Percentiles rank a stretch among this genome's conserved stretches.
phyloP scores from a whole-genome alignment of 2,888 invertebrate genomes.

The Drosophila putrida region DNA sequence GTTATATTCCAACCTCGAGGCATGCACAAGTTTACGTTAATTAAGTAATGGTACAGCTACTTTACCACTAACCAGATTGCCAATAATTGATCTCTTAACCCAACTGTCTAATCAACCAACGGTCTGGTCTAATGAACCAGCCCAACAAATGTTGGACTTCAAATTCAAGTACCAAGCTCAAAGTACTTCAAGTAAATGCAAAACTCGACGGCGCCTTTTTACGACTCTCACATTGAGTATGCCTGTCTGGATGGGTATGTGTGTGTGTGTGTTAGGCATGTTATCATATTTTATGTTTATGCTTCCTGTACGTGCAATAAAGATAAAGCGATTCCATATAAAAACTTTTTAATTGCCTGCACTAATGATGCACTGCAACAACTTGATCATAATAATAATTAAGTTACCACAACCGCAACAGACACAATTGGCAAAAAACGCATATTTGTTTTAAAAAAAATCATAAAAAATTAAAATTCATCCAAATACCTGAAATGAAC shows the following conservation, averaged over 20 bases:
- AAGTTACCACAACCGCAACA: slow-evolving; percentile 37
- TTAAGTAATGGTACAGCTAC: slow-evolving; percentile 49
- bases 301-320: slow-evolving; percentile 73
- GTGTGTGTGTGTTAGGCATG: slow-evolving; percentile 27
- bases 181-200: slow-evolving; percentile 56
- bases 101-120: slow-evolving; percentile 53
- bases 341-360: slow-evolving; percentile 81
- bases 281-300: slow-evolving; percentile 77
- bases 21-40: slow-evolving; percentile 48
- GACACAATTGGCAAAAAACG: slow-evolving; percentile 28
- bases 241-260: slow-evolving; percentile 15
- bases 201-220: slow-evolving; percentile 47
- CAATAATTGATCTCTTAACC: slow-evolving; percentile 37
- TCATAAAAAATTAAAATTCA: neutral
- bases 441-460: neutral
- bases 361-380: slow-evolving; percentile 82
- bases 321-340: slow-evolving; percentile 76
- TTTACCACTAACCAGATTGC: slow-evolving; percentile 18
- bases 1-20: slow-evolving; percentile 29
- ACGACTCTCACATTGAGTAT: slow-evolving; percentile 34
- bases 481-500: neutral
- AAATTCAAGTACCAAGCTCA: slow-evolving; percentile 12
- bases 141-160: slow-evolving; percentile 22
- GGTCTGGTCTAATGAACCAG: slow-evolving; percentile 49
- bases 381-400: slow-evolving; percentile 73